Conservation (phyloP, 2,888 invertebrate genomes). For the Alloscopus bannaensis region DNA sequence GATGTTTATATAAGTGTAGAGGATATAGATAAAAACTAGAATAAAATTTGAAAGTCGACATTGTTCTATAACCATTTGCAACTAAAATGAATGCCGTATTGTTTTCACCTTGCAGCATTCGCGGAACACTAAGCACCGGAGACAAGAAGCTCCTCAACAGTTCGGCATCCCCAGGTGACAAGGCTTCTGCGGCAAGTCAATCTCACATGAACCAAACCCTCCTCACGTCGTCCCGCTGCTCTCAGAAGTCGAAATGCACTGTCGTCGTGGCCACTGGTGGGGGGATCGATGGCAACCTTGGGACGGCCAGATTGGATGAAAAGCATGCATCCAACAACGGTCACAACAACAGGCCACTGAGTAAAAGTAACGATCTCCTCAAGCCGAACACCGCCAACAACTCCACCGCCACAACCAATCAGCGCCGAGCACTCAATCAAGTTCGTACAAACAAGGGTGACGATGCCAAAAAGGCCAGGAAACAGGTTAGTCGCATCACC, state of each 20-base stretch:
- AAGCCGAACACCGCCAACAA: constrained; percentile 11
- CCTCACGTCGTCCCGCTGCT: constrained; percentile 22
- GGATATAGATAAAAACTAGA: no score
- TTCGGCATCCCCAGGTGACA: constrained; percentile 31
- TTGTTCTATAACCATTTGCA: no score
- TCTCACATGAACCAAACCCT: constrained; percentile 18
- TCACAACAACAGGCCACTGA: constrained; percentile 29
- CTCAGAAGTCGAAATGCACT: constrained; percentile 15
- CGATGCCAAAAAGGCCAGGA: constrained; percentile 74
- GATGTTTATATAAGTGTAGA: no score
- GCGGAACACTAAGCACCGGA: constrained; percentile 3
- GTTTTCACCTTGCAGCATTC: constrained; percentile 44
- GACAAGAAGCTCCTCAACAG: constrained; percentile 32
- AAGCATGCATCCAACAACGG: constrained; percentile 53
- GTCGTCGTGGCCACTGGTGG: neutral
- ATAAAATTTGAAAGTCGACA: no score
- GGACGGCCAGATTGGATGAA: neutral
- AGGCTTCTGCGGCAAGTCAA: constrained; percentile 35
- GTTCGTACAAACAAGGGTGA: constrained; percentile 71
- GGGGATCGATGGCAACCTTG: constrained; percentile 33
- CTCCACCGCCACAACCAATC: constrained; percentile 24
- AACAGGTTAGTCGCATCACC: constrained; percentile 73
- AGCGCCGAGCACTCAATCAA: constrained; percentile 56
- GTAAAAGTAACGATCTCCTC: constrained; percentile 15
- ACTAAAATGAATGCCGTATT: no score